Evolutionary conservation across 1,140 invertebrate genomes (phyloP).

Genomic region (Listronotus oregonensis): DNA sequence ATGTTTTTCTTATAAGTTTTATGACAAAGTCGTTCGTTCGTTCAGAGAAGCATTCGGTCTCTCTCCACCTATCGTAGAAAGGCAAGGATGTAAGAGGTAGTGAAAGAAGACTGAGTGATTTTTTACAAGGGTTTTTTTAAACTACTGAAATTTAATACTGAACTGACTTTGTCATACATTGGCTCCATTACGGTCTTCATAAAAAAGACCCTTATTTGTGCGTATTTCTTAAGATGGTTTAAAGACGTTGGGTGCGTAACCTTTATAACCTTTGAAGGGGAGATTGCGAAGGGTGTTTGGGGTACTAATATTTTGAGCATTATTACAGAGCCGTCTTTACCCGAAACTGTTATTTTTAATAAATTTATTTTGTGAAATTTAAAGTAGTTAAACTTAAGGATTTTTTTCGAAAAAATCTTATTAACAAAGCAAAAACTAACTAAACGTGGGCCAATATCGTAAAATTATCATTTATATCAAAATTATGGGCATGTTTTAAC

Average conservation of each 20-base stretch:
- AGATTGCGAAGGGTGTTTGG: slow-evolving; percentile 11
- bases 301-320: slow-evolving; percentile 10
- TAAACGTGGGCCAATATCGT: too few species aligned
- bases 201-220: slow-evolving; percentile 8
- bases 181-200: slow-evolving; percentile 18
- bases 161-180: slow-evolving; percentile 13
- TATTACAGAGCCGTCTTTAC: slow-evolving; percentile 1
- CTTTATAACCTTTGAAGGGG: slow-evolving; percentile 10
- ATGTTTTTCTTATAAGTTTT: slow-evolving; percentile 19
- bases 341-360: too few species aligned
- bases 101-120: neutral
- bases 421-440: too few species aligned
- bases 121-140: neutral
- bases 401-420: too few species aligned
- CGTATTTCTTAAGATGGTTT: neutral
- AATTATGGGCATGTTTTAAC: too few species aligned
- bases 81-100: neutral
- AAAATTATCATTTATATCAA: too few species aligned
- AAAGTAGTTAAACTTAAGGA: too few species aligned
- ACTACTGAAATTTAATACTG: slow-evolving; percentile 8
- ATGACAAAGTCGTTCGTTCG: neutral
- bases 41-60: neutral
- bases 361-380: too few species aligned
- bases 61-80: neutral
- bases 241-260: neutral